These are phyloP conservation scores for Sinocyclocheilus maitianheensis DNA, from an alignment of 2,113 vertebrate species.

Conservation along the genomic window DNA sequence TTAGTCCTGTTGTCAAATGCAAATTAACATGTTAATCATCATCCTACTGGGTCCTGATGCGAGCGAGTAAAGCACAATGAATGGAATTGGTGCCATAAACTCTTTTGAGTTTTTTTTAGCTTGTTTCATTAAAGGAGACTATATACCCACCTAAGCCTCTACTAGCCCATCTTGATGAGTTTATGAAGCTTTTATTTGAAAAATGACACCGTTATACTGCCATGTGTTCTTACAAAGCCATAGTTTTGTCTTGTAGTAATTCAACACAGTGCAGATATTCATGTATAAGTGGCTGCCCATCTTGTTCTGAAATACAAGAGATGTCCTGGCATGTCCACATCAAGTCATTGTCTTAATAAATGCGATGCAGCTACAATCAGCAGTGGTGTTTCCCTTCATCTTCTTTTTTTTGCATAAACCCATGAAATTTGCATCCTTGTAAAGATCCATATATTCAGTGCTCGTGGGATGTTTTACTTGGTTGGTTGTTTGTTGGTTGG, in stretches of 20 bases:
- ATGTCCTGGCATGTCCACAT: constrained; percentile 64
- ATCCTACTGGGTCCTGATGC: constrained; percentile 77
- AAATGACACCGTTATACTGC: constrained; percentile 71
- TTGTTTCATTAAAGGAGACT: constrained; percentile 79
- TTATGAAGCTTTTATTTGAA: constrained; percentile 73
- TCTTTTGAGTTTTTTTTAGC: constrained; percentile 76
- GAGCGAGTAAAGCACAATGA: constrained; percentile 73
- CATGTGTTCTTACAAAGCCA: constrained; percentile 74
- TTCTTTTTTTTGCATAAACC: constrained; percentile 1
- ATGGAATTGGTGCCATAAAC: constrained; percentile 78
- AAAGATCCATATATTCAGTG: neutral
- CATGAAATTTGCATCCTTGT: neutral
- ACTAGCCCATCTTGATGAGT: constrained; percentile 72
- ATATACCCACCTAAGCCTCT: constrained; percentile 66
- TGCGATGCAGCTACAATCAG: constrained; percentile 67
- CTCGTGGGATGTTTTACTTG: neutral
- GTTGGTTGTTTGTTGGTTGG: neutral
- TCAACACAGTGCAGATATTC: constrained; percentile 67
- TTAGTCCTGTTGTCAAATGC: constrained; percentile 74
- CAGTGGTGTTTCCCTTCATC: constrained; percentile 50
- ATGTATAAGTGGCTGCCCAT: constrained; percentile 61
- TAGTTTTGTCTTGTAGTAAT: constrained; percentile 70
- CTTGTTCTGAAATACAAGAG: constrained; percentile 58
- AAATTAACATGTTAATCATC: constrained; percentile 70
- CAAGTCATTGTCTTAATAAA: constrained; percentile 77